Conservation (phyloP, 1,140 invertebrate genomes). For the Chionoecetes opilio region DNA sequence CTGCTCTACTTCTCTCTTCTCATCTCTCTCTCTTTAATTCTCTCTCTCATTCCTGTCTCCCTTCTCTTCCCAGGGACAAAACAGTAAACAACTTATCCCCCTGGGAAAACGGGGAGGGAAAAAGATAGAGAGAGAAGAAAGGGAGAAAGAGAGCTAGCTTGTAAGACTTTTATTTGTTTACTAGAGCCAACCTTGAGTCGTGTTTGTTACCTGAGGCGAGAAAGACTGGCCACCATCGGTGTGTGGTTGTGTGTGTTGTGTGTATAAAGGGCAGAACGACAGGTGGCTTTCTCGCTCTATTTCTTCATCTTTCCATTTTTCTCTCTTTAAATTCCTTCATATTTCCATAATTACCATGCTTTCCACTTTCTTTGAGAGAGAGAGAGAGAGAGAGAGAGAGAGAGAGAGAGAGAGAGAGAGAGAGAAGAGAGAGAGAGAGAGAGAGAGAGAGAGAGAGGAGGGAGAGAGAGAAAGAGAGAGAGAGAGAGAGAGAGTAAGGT, state of each 20-base stretch:
- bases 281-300: neutral
- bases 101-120: neutral
- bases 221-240: slow-evolving; percentile 7
- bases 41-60: slow-evolving; percentile 18
- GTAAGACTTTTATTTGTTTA: neutral
- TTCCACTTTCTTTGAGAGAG: neutral
- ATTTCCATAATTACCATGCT: neutral
- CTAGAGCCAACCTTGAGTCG: neutral
- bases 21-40: slow-evolving; percentile 42
- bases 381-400: neutral
- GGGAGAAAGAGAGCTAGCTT: too few relatives aligned
- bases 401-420: neutral
- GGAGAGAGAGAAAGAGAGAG: slow-evolving; percentile 12
- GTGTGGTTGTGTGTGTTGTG: too few relatives aligned
- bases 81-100: neutral
- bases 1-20: slow-evolving; percentile 1
- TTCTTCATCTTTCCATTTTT: neutral
- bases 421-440: too few relatives aligned
- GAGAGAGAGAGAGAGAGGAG: too few relatives aligned
- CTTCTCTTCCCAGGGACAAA: too few relatives aligned
- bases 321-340: neutral
- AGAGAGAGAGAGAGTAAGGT: neutral
- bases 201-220: neutral
- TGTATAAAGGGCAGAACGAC: neutral
- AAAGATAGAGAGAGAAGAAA: neutral